Evolutionary conservation across 2,888 invertebrate genomes (phyloP).

Genomic region (Lepidochitona cinerea): DNA sequence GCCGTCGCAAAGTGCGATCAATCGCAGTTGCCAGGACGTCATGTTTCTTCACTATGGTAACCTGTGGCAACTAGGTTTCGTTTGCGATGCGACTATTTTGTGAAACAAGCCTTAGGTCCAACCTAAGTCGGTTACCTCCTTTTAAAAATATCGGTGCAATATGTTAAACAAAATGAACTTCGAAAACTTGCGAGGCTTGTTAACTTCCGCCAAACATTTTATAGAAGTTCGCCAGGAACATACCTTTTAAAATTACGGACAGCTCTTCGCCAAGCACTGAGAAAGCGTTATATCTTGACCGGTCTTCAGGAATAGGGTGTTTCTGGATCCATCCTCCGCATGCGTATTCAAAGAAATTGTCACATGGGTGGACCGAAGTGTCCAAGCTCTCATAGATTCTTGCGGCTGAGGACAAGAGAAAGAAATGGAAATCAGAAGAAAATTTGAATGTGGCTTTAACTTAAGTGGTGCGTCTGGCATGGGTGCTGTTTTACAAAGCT

Average conservation of each 20-base stretch:
- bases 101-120: too few species aligned
- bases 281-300: conserved; percentile 85
- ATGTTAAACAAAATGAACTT: too few species aligned
- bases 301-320: conserved; percentile 87
- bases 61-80: too few species aligned
- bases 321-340: conserved; percentile 89
- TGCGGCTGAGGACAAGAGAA: conserved; percentile 78
- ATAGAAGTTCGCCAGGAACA: neutral
- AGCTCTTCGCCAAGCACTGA: conserved; percentile 88
- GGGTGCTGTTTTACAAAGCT: neutral
- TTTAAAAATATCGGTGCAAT: too few species aligned
- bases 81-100: too few species aligned
- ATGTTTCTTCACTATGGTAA: too few species aligned
- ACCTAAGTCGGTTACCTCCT: too few species aligned
- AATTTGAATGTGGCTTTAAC: neutral
- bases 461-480: too few species aligned
- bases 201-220: neutral
- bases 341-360: conserved; percentile 87
- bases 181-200: too few species aligned
- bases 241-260: conserved; percentile 82
- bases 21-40: too few species aligned
- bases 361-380: conserved; percentile 81
- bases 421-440: neutral
- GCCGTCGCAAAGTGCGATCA: too few species aligned
- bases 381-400: conserved; percentile 86